A percentile compares a stretch with the other conserved stretches of the same genome.
Evolutionary conservation across 1,140 invertebrate genomes (phyloP).

Genomic region (Drosophila pandora): DNA sequence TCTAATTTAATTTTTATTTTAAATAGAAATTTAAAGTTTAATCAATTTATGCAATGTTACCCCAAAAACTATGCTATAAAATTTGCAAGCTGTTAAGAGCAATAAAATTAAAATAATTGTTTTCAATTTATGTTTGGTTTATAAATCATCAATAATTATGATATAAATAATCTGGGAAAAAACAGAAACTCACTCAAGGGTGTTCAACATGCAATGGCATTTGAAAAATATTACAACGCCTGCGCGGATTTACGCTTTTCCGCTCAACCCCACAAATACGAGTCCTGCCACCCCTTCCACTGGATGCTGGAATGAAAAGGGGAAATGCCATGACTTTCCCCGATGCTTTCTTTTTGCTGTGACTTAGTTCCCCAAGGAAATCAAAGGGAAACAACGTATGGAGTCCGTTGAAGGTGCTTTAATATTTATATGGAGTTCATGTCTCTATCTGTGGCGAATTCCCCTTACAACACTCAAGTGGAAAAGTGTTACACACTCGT

Average conservation of each 20-base stretch:
- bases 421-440: conserved; percentile 74
- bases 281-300: conserved; percentile 26
- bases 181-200: conserved; percentile 21
- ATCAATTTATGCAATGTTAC: no score
- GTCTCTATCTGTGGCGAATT: conserved; percentile 46
- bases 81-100: background rate
- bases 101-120: background rate
- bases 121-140: background rate
- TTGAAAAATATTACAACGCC: conserved; percentile 66
- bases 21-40: no score
- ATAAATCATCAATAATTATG: background rate
- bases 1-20: no score
- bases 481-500: conserved; percentile 66
- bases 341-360: conserved; percentile 26
- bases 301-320: conserved; percentile 70
- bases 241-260: conserved; percentile 70
- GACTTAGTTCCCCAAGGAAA: conserved; percentile 66
- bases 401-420: conserved; percentile 53
- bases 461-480: conserved; percentile 79
- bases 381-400: conserved; percentile 69
- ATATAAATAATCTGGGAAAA: background rate
- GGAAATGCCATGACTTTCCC: conserved; percentile 47
- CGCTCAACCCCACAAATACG: conserved; percentile 4
- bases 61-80: conserved; percentile 18
- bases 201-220: conserved; percentile 13